Conservation (phyloP, 2,797 vertebrate species). For the Channa striata region DNA sequence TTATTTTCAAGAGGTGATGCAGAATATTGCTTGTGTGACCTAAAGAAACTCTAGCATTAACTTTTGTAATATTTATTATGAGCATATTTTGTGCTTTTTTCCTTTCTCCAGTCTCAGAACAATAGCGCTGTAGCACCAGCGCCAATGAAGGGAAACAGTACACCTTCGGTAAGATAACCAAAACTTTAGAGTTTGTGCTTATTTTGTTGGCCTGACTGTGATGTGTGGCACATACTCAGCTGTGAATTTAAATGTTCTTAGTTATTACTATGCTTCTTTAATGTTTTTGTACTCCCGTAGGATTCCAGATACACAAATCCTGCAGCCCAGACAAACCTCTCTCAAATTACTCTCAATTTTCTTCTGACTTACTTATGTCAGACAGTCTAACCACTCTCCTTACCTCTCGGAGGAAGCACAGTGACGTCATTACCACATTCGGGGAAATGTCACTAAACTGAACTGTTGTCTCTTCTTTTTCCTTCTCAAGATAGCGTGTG, state of each 20-base stretch:
- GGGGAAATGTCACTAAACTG: constrained; percentile 73
- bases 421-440: constrained; percentile 72
- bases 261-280: neutral
- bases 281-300: neutral
- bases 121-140: constrained; percentile 11
- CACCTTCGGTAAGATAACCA: constrained; percentile 52
- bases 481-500: constrained; percentile 28
- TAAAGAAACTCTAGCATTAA: no score
- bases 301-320: neutral
- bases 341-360: constrained; percentile 21
- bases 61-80: constrained; percentile 12
- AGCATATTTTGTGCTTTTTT: constrained; percentile 36
- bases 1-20: neutral
- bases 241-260: neutral
- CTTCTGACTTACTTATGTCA: constrained; percentile 29
- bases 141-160: neutral
- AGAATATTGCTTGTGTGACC: neutral
- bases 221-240: neutral
- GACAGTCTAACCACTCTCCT: constrained; percentile 55
- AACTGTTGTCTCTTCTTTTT: constrained; percentile 51
- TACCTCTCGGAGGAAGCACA: constrained; percentile 65
- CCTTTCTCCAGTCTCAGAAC: constrained; percentile 50
- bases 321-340: neutral
- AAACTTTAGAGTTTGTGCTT: constrained; percentile 32
- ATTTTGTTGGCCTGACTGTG: constrained; percentile 21